Base-by-base conservation (phyloP, 1,140 invertebrate species). In the Ceratosolen fusciceps region DNA sequence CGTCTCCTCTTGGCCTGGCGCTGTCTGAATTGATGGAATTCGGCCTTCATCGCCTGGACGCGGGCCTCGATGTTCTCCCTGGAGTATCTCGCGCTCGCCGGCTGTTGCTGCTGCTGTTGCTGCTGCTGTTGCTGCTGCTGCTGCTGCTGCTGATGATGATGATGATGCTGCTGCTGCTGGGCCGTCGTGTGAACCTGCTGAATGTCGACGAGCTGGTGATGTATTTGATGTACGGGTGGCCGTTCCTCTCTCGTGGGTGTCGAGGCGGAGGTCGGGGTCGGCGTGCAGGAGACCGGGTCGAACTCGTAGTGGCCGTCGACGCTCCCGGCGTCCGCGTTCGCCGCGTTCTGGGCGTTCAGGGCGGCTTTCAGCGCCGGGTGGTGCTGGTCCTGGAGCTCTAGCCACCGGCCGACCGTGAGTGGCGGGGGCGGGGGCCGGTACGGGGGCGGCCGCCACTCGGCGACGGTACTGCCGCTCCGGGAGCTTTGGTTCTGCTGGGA, bases 241-340 rank as follows among this genome's bases (percentile, higher is more conserved):
- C 91, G 88, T 47, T 91, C 90, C 79, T 93, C 92, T 68, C 94
- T 90, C 10, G 92, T 92, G 4, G 93, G 92, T 54, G 93, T 93
- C 2, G 92, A 91, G 49, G 92, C 92, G 3, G 94, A 93, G 0
- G 92, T 91, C 0, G 94, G 94, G n/a, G 95, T 94, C 14, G 95
- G 94, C 29, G 95, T 95, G 52, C 93, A 93, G 12, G 93, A 93
- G 0, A 93, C 92, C 21, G 94, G 94, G 89, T 98, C 96, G 91
- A 98, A 98, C 90, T 98, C 97, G 90, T 98, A 98, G 88, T 98
- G 97, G 65, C 96, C 96, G 88, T 98, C 97, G 56, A 97, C 97
- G 84, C 96, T 97, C 79, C 94, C 94, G 74, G 95, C 93, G 89
- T 97, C 96, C 16, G 94, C 89, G 43, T 78, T 78, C 0, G 43